A percentile compares a stretch with the other conserved stretches of the same genome.
Evolutionary conservation across 2,888 invertebrate genomes (phyloP).

Genomic region (Euspilapteryx auroguttella): DNA sequence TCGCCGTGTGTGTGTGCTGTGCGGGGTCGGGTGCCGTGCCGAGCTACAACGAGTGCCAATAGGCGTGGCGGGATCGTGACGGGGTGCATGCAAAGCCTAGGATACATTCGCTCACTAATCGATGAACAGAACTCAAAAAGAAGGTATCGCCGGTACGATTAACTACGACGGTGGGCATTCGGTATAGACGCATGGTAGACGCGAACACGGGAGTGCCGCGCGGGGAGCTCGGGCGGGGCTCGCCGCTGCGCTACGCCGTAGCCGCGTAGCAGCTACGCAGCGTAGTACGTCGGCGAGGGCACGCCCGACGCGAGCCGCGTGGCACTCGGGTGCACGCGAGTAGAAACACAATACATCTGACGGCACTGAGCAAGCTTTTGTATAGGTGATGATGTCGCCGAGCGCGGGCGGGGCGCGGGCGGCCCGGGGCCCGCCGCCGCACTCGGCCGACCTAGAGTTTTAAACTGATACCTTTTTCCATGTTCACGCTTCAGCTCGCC

Average conservation of each 20-base stretch:
- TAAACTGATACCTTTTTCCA: slow-evolving; percentile 91
- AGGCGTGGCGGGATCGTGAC: slow-evolving; percentile 17
- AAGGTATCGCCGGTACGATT: slow-evolving; percentile 49
- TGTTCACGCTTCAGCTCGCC: slow-evolving; percentile 99
- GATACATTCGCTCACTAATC: slow-evolving; percentile 55
- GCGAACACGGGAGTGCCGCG: slow-evolving; percentile 32
- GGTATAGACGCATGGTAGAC: slow-evolving; percentile 60
- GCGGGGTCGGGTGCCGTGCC: slow-evolving; percentile 60
- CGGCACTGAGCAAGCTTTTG: slow-evolving; percentile 62
- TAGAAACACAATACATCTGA: slow-evolving; percentile 64
- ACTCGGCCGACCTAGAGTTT: slow-evolving; percentile 41
- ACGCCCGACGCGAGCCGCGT: slow-evolving; percentile 16
- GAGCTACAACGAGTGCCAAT: slow-evolving; percentile 52
- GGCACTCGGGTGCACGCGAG: slow-evolving; percentile 40
- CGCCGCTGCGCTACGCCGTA: slow-evolving; percentile 12
- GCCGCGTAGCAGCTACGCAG: slow-evolving; percentile 10
- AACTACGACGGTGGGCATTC: slow-evolving; percentile 50
- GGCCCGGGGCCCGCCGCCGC: slow-evolving; percentile 38
- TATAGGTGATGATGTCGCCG: slow-evolving; percentile 50
- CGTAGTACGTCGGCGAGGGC: no score
- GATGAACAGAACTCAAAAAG: slow-evolving; percentile 57
- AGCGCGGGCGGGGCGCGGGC: slow-evolving; percentile 29
- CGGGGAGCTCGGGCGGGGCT: not conserved
- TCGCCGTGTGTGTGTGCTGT: slow-evolving; percentile 53
- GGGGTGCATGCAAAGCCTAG: slow-evolving; percentile 57